Conservation (phyloP, 2,888 invertebrate genomes). For the Anodontia alba region DNA sequence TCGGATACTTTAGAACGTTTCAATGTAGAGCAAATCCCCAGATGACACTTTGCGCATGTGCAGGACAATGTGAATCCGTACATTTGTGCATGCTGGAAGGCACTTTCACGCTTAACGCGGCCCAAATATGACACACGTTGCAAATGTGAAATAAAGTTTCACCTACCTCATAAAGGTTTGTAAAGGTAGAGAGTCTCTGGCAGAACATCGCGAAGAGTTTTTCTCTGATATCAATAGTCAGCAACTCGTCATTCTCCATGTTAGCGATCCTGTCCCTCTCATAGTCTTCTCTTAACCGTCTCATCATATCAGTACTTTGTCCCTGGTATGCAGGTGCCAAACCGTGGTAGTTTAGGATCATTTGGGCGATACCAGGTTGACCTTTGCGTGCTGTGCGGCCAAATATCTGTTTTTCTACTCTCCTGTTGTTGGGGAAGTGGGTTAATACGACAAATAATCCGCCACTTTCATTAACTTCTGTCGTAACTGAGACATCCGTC, state of each 20-base stretch:
- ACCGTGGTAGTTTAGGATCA: slow-evolving; percentile 1
- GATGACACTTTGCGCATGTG: too few species aligned
- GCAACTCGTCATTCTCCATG: background rate
- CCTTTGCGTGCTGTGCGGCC: background rate
- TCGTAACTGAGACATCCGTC: slow-evolving; percentile 47
- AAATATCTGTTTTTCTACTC: slow-evolving; percentile 8
- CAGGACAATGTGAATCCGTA: too few species aligned
- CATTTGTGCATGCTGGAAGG: too few species aligned
- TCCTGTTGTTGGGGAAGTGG: background rate
- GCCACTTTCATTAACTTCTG: slow-evolving; percentile 37
- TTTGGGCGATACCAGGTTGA: background rate
- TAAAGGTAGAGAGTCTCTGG: background rate
- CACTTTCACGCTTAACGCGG: too few species aligned
- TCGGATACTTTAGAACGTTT: too few species aligned
- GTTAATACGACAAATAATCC: slow-evolving; percentile 50
- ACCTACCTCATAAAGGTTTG: background rate
- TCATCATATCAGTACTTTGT: background rate
- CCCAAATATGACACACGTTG: too few species aligned
- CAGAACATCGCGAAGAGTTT: background rate
- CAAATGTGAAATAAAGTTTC: too few species aligned
- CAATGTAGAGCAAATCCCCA: too few species aligned
- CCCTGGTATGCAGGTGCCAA: background rate
- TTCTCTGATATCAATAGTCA: slow-evolving; percentile 3
- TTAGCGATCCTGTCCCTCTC: background rate
- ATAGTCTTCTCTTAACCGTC: slow-evolving; percentile 3